Conservation (phyloP, 1,140 invertebrate species). For the Pygmarrhopalites habei region DNA sequence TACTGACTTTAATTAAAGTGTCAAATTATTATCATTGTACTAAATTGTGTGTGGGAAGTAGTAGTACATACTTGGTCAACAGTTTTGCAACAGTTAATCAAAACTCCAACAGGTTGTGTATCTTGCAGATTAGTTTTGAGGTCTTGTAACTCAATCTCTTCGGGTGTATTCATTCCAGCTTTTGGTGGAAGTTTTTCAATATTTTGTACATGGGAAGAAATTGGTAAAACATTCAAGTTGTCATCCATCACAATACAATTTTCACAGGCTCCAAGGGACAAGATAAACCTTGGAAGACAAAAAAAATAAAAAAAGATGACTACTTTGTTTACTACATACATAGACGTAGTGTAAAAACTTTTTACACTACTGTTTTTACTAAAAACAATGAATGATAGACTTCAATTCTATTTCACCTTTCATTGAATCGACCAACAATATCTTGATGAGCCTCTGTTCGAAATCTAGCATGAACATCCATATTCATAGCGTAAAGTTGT, state of each 20-base stretch:
- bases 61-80: slow-evolving; percentile 76
- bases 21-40: too few species aligned
- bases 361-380: too few species aligned
- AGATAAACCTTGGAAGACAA: slow-evolving; percentile 84
- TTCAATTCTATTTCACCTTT: slow-evolving; percentile 62
- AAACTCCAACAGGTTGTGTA: slow-evolving; percentile 78
- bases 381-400: too few species aligned
- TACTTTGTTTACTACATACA: too few species aligned
- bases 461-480: slow-evolving; percentile 96
- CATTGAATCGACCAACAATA: slow-evolving; percentile 91
- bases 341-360: too few species aligned
- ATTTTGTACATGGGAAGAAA: slow-evolving; percentile 79
- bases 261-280: slow-evolving; percentile 81
- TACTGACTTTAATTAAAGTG: too few species aligned
- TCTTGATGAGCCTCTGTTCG: slow-evolving; percentile 91
- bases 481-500: slow-evolving; percentile 92
- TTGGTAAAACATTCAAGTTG: slow-evolving; percentile 80
- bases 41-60: too few species aligned
- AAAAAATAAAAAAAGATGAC: too few species aligned
- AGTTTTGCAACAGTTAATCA: slow-evolving; percentile 89
- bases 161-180: slow-evolving; percentile 42
- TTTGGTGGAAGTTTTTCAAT: slow-evolving; percentile 59
- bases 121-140: slow-evolving; percentile 74
- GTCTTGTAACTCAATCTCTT: slow-evolving; percentile 55
- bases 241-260: slow-evolving; percentile 91